Evolutionary conservation across 2,888 invertebrate genomes (phyloP), one percentile per base, ranked within the genome.

Genomic region (Chalcis sispes): DNA sequence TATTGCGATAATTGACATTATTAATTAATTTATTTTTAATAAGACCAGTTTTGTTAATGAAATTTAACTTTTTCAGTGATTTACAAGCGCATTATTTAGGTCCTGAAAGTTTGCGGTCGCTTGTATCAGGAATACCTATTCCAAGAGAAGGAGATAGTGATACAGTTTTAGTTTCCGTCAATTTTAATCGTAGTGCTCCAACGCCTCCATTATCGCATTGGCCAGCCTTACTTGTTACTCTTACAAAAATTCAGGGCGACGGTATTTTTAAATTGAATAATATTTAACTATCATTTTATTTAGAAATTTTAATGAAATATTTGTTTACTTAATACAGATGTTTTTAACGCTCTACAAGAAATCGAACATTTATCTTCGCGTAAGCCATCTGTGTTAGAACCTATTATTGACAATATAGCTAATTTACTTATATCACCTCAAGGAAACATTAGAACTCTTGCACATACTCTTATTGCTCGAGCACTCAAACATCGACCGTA

Each of bases 281-380:
- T 15, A 42, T 56, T 29, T 56, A 25, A 1, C 7, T 52, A 69
- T 29, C 2, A 40, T 40, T 25, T 13, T 25, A 18, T 20, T 23
- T 0, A n/a, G 50, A 42, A 70, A 54, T 1, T 25, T 42, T 3
- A 58, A 23, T 48, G 10, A 56, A 10, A 27, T 18, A n/a, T 46
- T 54, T 58, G 50, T 32, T 61, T 83, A 80, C 59, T 61, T 78
- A 46, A 82, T 84, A 80, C 83, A 89, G 94, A 94, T 48, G 91
- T 94, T 4, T 86, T 93, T 23, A 88, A 90, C 2, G 93, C 93
- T 1, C 87, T 95, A 29, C 93, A 93, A 86, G 95, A 95, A 86
- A 90, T 95, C 56, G 95, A 95, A 81, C 93, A 93, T 81, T 86
- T 93, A 25, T 94, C 94, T 0, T 91, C 91, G 62, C 92, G 94